Percentiles rank a stretch among this genome's conserved stretches.
Conservation (phyloP, 1,140 invertebrate species). For the Dryas iulia region DNA sequence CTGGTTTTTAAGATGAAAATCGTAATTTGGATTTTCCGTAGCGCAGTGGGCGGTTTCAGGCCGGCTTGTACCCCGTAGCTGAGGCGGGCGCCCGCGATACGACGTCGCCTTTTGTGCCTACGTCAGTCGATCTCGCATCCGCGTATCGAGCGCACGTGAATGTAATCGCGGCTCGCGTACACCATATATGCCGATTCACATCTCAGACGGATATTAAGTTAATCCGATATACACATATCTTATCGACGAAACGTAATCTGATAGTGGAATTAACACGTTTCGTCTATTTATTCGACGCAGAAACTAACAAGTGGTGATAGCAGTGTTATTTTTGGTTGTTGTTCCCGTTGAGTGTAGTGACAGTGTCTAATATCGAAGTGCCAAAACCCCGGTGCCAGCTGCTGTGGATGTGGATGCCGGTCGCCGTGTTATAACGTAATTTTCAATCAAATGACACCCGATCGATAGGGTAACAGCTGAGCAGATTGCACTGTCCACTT, state of each 20-base stretch:
- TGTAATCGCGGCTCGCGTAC: background rate
- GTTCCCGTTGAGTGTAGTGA: conserved; percentile 47
- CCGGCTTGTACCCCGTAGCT: conserved; percentile 50
- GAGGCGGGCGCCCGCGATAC: conserved; percentile 43
- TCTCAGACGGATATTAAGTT: conserved; percentile 36
- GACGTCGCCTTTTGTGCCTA: conserved; percentile 41
- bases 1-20: conserved; percentile 38
- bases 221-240: conserved; percentile 37
- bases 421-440: conserved; percentile 44
- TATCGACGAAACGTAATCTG: conserved; percentile 37
- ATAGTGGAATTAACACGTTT: conserved; percentile 27
- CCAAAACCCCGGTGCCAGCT: conserved; percentile 44
- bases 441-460: conserved; percentile 47
- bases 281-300: conserved; percentile 17
- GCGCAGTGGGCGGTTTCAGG: conserved; percentile 58
- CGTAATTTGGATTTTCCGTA: conserved; percentile 58
- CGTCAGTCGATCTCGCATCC: conserved; percentile 65
- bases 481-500: conserved; percentile 49
- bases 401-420: conserved; percentile 42
- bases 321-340: conserved; percentile 57
- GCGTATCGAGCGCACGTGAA: conserved; percentile 37
- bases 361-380: conserved; percentile 51
- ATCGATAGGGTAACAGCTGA: conserved; percentile 69
- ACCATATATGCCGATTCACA: conserved; percentile 41
- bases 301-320: conserved; percentile 53